Base-by-base conservation (phyloP, 2,113 vertebrate species). In the Gopherus flavomarginatus region DNA sequence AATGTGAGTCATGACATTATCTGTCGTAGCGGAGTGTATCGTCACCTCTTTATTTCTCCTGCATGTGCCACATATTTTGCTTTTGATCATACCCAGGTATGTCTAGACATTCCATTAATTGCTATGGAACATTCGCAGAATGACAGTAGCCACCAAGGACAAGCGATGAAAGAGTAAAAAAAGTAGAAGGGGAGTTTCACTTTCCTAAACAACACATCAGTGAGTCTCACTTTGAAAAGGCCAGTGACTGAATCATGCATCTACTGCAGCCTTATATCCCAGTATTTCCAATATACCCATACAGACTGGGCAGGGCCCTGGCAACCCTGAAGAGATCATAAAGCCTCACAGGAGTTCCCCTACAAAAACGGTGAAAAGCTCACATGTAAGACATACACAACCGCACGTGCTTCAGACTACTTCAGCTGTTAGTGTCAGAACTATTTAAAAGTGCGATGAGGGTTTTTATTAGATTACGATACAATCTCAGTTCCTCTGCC, bases 331-430 rank as follows among this genome's bases (percentile, higher is more conserved):
- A 79, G 44, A 38, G 54, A 92, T 19, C n/a, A 84, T 52, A 83
- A 52, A 79, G n/a, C 26, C 57, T 90, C 35, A 62, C 0, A 0
- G 22, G 24, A 54, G 84, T 81, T 81, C 12, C 0, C 81, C 50
- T 29, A 54, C 82, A 79, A 65, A 72, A 95, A 86, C 72, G 86
- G 94, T 87, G 90, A 95, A 92, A 75, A 92, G 57, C 75, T 85
- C 44, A 19, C 12, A 87, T 24, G 27, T 94, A 94, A 94, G 42
- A 13, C 2, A 0, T 83, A 85, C 69, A n/a, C 59, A 84, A 56
- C 4, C 26, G 17, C 78, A 19, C 3, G 0, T 69, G 77, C 87
- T n/a, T 78, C 31, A n/a, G 54, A 62, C 59, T 72, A n/a, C 72
- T 59, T 26, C 49, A 81, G 88, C 42, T 75, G 22, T 82, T 8